phyloP scores from a whole-genome alignment of 2,113 vertebrate genomes.

The Tympanuchus pallidicinctus region DNA sequence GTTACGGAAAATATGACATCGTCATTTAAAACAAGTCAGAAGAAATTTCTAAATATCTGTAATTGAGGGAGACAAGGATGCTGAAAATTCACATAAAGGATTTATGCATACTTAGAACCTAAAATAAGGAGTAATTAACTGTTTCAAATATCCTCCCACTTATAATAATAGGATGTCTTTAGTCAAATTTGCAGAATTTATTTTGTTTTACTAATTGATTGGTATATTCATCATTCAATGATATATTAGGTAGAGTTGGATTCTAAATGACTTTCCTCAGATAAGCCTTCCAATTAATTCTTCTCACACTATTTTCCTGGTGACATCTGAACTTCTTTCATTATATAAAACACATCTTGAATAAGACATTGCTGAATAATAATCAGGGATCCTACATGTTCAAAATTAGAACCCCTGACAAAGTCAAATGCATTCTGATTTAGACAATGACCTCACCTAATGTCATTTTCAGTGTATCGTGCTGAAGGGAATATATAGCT shows the following conservation, averaged over 20 bases:
- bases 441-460: constrained; percentile 78
- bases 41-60: constrained; percentile 58
- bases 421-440: constrained; percentile 79
- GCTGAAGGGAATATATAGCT: constrained; percentile 47
- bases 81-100: constrained; percentile 66
- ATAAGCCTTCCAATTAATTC: constrained; percentile 94
- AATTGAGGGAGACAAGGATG: constrained; percentile 10
- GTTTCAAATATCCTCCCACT: constrained; percentile 87
- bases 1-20: constrained; percentile 55
- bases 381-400: constrained; percentile 77
- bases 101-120: constrained; percentile 69
- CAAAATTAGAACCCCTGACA: constrained; percentile 77
- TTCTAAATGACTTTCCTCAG: constrained; percentile 88
- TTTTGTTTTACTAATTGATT: constrained; percentile 94
- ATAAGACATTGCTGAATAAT: constrained; percentile 82
- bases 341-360: constrained; percentile 84
- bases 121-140: constrained; percentile 87
- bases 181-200: constrained; percentile 89
- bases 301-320: constrained; percentile 86
- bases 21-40: constrained; percentile 64
- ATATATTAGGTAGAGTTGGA: constrained; percentile 86
- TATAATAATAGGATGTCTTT: constrained; percentile 89
- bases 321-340: constrained; percentile 87
- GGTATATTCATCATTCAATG: constrained; percentile 84
- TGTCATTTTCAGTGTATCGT: constrained; percentile 71